Conservation (phyloP, 2,113 vertebrate species). For the Salvelinus alpinus region DNA sequence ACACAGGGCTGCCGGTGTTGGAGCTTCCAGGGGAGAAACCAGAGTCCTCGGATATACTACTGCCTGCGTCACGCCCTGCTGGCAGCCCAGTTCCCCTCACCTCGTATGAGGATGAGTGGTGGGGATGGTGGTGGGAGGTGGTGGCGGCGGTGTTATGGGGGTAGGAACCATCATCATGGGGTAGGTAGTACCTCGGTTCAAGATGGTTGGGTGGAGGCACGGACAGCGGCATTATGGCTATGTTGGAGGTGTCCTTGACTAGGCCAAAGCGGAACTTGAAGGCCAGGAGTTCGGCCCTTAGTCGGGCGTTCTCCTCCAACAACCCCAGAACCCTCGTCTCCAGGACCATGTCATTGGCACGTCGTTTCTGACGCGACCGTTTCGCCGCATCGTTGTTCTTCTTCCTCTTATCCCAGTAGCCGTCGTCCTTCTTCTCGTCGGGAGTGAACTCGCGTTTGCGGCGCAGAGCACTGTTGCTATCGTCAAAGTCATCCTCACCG, state of each 20-base stretch:
- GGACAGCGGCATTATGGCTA: constrained; percentile 52
- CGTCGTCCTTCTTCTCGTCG: constrained; percentile 76
- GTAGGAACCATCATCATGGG: constrained; percentile 27
- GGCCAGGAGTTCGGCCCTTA: constrained; percentile 78
- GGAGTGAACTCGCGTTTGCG: constrained; percentile 77
- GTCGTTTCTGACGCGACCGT: constrained; percentile 78
- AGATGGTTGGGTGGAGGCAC: constrained; percentile 13
- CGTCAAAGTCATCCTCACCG: constrained; percentile 35
- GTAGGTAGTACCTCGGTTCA: constrained; percentile 43
- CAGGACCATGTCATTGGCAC: constrained; percentile 77
- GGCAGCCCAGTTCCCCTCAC: not conserved
- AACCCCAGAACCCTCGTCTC: constrained; percentile 75
- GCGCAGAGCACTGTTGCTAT: constrained; percentile 18
- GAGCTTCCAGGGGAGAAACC: constrained; percentile 71
- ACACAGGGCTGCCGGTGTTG: constrained; percentile 70
- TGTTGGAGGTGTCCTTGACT: constrained; percentile 70
- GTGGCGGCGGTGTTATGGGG: not conserved
- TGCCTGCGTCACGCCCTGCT: constrained; percentile 31
- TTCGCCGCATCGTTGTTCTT: constrained; percentile 85
- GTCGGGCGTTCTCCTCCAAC: constrained; percentile 81
- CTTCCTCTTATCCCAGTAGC: constrained; percentile 82
- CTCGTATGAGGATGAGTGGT: constrained; percentile 15
- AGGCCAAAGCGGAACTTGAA: constrained; percentile 79
- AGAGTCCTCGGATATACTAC: constrained; percentile 66
- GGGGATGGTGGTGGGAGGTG: constrained; percentile 20